Evolutionary conservation across 2,888 invertebrate species (phyloP).

Genomic region (Volucella bombylans): DNA sequence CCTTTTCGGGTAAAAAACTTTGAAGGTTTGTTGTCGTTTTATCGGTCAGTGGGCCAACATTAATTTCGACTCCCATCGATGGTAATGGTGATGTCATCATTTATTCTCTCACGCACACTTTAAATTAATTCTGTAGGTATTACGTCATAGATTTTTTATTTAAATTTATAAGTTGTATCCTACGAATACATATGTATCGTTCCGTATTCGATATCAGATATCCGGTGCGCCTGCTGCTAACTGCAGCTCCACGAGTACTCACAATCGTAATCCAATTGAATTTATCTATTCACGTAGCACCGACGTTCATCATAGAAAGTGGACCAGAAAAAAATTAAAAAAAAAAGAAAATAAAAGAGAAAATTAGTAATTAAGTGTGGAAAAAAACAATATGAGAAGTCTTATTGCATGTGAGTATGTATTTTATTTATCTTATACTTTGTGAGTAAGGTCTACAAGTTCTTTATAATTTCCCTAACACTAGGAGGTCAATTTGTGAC

Average conservation of each 20-base stretch:
- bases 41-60: constrained; percentile 65
- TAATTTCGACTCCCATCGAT: constrained; percentile 29
- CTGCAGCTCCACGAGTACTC: constrained; percentile 5
- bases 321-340: constrained; percentile 50
- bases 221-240: constrained; percentile 31
- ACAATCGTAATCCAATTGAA: constrained; percentile 49
- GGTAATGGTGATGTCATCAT: constrained; percentile 63
- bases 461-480: constrained; percentile 23
- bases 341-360: constrained; percentile 50
- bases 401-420: constrained; percentile 15
- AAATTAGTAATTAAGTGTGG: constrained; percentile 62
- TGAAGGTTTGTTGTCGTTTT: constrained; percentile 60
- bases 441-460: constrained; percentile 23
- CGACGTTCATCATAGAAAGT: constrained; percentile 59
- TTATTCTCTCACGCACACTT: constrained; percentile 39
- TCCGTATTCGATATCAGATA: not conserved
- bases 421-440: constrained; percentile 26
- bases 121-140: constrained; percentile 4
- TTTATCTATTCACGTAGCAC: constrained; percentile 39
- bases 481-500: constrained; percentile 47
- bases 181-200: too few species aligned
- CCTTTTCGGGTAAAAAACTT: constrained; percentile 35
- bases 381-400: constrained; percentile 21
- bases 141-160: constrained; percentile 60
- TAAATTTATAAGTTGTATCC: constrained; percentile 28